Conservation (phyloP, 2,888 invertebrate species). For the Therioaphis trifolii region DNA sequence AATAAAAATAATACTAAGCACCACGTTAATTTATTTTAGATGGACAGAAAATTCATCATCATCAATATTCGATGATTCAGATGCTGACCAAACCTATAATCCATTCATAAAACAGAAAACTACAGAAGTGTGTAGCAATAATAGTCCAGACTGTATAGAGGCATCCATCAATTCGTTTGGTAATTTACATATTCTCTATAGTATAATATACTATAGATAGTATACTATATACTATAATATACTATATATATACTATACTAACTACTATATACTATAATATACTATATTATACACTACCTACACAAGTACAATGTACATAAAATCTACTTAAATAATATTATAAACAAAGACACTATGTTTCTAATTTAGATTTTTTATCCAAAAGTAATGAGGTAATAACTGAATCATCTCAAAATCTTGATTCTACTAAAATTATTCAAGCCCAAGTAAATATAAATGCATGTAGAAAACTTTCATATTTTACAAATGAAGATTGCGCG, state of each 20-base stretch:
- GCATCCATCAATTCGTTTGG: background rate
- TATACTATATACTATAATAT: no score
- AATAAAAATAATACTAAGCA: slow-evolving; percentile 7
- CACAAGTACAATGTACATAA: background rate
- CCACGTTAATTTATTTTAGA: background rate
- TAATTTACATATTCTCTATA: background rate
- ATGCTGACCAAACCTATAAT: slow-evolving; percentile 4
- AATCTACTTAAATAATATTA: background rate
- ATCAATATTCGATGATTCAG: slow-evolving; percentile 9
- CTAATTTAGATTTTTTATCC: background rate
- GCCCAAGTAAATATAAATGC: background rate
- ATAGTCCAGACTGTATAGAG: slow-evolving; percentile 12
- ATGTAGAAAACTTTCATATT: background rate
- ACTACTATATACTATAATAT: no score
- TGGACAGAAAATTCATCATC: background rate
- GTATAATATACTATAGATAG: no score
- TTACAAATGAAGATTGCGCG: no score
- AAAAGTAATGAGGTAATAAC: slow-evolving; percentile 6
- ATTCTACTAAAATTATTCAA: slow-evolving; percentile 15
- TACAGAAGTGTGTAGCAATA: background rate
- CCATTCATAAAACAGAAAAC: slow-evolving; percentile 5
- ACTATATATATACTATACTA: no score
- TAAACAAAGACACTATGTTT: background rate
- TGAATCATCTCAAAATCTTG: slow-evolving; percentile 9
- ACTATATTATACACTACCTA: no score